phyloP scores from a whole-genome alignment of 2,113 vertebrate genomes.

The Phrynocephalus versicolor region DNA sequence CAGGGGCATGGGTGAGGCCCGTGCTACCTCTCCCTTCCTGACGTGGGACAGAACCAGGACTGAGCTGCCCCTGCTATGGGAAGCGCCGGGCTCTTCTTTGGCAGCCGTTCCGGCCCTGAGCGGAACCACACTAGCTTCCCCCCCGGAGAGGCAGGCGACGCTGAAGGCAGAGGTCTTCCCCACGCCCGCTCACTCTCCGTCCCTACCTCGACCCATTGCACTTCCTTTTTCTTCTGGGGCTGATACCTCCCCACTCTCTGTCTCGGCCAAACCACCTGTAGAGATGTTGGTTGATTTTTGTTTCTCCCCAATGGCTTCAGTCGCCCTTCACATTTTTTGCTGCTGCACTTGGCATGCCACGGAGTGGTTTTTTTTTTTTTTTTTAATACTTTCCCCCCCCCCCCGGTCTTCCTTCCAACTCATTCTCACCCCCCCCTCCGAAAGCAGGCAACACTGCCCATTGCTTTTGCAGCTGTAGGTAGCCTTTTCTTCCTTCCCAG shows the following conservation, averaged over 20 bases:
- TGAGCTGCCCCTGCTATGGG: conserved; percentile 6
- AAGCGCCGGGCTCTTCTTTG: neutral
- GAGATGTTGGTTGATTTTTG: neutral
- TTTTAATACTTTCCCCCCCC: neutral
- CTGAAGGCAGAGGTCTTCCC: neutral
- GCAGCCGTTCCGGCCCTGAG: neutral
- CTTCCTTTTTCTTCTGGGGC: conserved; percentile 24
- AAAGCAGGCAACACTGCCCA: neutral
- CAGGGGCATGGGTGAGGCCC: neutral
- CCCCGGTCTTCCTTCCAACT: too few species aligned
- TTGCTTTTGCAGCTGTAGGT: neutral
- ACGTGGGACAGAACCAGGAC: neutral
- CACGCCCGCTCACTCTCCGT: neutral
- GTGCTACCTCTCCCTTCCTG: neutral
- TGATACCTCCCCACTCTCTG: conserved; percentile 3
- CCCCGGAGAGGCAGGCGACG: neutral
- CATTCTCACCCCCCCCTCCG: neutral
- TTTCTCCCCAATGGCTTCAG: neutral
- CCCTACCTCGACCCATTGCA: conserved; percentile 33
- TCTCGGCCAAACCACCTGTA: neutral
- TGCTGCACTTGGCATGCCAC: conserved; percentile 1
- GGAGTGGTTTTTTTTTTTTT: neutral
- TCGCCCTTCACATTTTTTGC: neutral
- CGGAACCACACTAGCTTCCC: neutral
- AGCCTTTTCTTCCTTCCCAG: neutral